Conservation (phyloP, 1,140 invertebrate species). For the Apis cerana region DNA sequence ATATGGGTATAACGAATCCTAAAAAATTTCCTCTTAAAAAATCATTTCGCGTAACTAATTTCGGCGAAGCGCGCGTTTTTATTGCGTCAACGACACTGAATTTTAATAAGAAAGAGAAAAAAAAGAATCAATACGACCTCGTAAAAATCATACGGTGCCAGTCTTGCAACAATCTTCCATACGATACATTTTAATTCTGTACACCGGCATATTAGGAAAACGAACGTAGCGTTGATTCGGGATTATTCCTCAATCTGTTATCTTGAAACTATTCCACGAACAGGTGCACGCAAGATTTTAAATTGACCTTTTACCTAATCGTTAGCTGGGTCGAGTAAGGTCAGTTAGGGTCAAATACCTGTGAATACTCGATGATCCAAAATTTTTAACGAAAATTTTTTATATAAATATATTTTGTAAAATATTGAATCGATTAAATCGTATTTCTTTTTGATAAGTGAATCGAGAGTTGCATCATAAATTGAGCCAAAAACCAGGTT, state of each 20-base stretch:
- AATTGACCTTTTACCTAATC: constrained; percentile 37
- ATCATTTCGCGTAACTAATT: background rate
- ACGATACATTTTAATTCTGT: constrained; percentile 29
- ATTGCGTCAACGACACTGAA: constrained; percentile 1
- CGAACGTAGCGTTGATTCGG: constrained; percentile 4
- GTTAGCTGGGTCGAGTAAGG: constrained; percentile 33
- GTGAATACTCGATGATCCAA: background rate
- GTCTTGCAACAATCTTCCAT: no score
- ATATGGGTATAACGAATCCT: background rate
- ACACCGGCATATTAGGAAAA: background rate
- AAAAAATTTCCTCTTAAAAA: background rate
- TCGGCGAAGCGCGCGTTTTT: background rate
- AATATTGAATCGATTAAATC: no score
- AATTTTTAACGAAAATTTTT: no score
- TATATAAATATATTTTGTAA: no score
- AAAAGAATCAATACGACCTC: constrained; percentile 8
- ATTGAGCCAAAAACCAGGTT: no score
- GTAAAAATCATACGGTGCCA: background rate
- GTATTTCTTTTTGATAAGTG: no score
- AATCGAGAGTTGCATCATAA: no score
- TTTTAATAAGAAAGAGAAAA: constrained; percentile 19
- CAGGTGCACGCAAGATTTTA: constrained; percentile 44
- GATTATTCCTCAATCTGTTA: constrained; percentile 43
- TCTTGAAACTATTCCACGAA: constrained; percentile 24
- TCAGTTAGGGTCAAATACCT: constrained; percentile 52